phyloP scores from a whole-genome alignment of 2,888 invertebrate genomes.

The Meganola albula region DNA sequence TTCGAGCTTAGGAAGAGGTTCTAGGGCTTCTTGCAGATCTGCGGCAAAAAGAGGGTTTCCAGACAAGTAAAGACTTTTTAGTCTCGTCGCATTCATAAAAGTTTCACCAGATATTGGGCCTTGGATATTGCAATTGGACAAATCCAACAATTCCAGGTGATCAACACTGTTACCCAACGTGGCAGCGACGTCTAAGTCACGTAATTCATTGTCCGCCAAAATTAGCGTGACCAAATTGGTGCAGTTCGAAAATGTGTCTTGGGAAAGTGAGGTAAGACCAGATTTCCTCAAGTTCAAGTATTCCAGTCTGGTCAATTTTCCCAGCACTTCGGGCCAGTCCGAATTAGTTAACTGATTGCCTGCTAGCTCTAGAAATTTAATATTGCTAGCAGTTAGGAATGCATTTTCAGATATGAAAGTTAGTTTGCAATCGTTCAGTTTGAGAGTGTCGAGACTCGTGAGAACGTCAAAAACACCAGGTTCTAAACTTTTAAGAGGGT shows the following conservation, averaged over 20 bases:
- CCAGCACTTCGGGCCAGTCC: constrained; percentile 80
- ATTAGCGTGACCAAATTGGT: constrained; percentile 80
- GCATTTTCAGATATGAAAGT: constrained; percentile 74
- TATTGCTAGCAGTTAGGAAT: constrained; percentile 77
- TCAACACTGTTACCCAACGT: constrained; percentile 81
- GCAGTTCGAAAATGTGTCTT: constrained; percentile 81
- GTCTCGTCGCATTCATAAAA: constrained; percentile 81
- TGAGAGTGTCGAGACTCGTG: constrained; percentile 80
- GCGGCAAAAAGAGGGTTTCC: constrained; percentile 83
- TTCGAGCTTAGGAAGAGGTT: constrained; percentile 80
- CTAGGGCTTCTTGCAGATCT: constrained; percentile 81
- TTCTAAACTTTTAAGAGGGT: constrained; percentile 78
- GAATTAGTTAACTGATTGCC: constrained; percentile 76
- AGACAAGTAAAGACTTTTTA: constrained; percentile 80
- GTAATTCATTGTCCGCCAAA: constrained; percentile 81
- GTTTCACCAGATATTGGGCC: constrained; percentile 82
- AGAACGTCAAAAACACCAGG: constrained; percentile 80
- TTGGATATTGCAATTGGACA: constrained; percentile 82
- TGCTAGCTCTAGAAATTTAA: constrained; percentile 81
- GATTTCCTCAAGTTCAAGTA: constrained; percentile 80
- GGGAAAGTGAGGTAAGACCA: constrained; percentile 78
- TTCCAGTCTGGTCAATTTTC: constrained; percentile 78
- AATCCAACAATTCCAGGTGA: constrained; percentile 80
- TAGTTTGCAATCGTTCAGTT: constrained; percentile 81
- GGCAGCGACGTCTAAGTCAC: constrained; percentile 79